phyloP scores from a whole-genome alignment of 2,797 vertebrate genomes.

The Synanceia verrucosa region DNA sequence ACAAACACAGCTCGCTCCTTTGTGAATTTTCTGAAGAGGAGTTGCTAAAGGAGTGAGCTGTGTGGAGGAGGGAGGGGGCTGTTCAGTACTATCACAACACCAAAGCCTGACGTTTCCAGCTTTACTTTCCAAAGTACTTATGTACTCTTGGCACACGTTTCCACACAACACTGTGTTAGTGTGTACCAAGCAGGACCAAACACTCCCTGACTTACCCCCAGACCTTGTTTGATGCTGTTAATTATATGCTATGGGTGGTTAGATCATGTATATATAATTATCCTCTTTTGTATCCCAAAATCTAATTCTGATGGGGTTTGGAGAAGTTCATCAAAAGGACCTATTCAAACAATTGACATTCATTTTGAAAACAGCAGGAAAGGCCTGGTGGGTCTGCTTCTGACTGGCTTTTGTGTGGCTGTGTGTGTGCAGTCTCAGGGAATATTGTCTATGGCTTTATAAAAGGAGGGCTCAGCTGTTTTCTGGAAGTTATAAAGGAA shows the following conservation, averaged over 20 bases:
- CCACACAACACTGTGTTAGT: not conserved
- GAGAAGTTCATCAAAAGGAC: slow-evolving; percentile 40
- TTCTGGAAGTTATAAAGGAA: slow-evolving; percentile 46
- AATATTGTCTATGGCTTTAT: slow-evolving; percentile 55
- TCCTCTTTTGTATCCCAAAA: slow-evolving; percentile 41
- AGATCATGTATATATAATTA: slow-evolving; percentile 53
- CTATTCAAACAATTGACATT: slow-evolving; percentile 28
- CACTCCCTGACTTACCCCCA: not conserved
- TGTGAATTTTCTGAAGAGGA: slow-evolving; percentile 44
- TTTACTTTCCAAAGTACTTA: not conserved
- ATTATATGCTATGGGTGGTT: slow-evolving; percentile 30
- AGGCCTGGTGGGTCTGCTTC: slow-evolving; percentile 23
- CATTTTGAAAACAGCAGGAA: slow-evolving; percentile 23
- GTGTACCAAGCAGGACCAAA: not conserved
- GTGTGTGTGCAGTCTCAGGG: slow-evolving; percentile 15
- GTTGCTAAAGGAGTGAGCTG: slow-evolving; percentile 3
- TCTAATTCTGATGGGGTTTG: slow-evolving; percentile 31
- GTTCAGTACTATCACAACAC: slow-evolving; percentile 44
- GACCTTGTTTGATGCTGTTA: slow-evolving; percentile 25
- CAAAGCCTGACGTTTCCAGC: not conserved
- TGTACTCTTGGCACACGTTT: not conserved
- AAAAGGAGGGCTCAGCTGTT: slow-evolving; percentile 57
- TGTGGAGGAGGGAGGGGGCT: slow-evolving; percentile 9
- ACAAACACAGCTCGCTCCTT: slow-evolving; percentile 48
- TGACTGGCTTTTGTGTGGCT: slow-evolving; percentile 26